Evolutionary conservation across 1,140 invertebrate genomes (phyloP).

Genomic region (Orchesella cincta): DNA sequence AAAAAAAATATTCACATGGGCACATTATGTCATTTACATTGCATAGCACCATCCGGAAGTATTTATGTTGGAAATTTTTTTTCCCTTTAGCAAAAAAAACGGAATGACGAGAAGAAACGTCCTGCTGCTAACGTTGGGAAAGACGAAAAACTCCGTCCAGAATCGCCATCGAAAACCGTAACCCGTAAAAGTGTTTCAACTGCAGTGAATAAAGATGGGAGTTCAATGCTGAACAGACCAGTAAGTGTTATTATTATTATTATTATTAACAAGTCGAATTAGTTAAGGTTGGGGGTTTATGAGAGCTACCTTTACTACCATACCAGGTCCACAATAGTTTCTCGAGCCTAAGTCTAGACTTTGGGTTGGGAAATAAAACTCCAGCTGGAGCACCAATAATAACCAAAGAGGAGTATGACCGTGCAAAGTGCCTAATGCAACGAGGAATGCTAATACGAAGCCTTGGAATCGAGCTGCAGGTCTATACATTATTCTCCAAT

Average conservation of each 20-base stretch:
- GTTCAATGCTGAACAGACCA: neutral
- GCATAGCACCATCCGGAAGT: neutral
- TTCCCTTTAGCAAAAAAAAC: conserved; percentile 39
- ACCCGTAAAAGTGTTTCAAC: neutral
- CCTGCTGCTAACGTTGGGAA: conserved; percentile 15
- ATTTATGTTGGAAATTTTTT: neutral
- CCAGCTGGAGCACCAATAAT: conserved; percentile 31
- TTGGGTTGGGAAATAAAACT: neutral
- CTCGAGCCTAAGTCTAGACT: conserved; percentile 13
- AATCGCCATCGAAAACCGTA: conserved; percentile 28
- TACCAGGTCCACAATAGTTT: conserved; percentile 12
- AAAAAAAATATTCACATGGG: no score
- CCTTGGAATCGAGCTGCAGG: conserved; percentile 47
- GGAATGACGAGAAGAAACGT: conserved; percentile 42
- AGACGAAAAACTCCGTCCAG: conserved; percentile 39
- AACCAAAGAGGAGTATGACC: conserved; percentile 45
- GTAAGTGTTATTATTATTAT: neutral
- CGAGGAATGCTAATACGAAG: conserved; percentile 48
- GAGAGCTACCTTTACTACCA: no score
- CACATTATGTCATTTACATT: neutral
- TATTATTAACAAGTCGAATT: no score
- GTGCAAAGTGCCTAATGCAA: conserved; percentile 44
- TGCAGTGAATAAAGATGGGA: neutral
- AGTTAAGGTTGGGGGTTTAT: no score
- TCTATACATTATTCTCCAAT: conserved; percentile 2